Evolutionary conservation across 2,888 invertebrate genomes (phyloP), one percentile per base, ranked within the genome.

Genomic region (Aethes cnicana): DNA sequence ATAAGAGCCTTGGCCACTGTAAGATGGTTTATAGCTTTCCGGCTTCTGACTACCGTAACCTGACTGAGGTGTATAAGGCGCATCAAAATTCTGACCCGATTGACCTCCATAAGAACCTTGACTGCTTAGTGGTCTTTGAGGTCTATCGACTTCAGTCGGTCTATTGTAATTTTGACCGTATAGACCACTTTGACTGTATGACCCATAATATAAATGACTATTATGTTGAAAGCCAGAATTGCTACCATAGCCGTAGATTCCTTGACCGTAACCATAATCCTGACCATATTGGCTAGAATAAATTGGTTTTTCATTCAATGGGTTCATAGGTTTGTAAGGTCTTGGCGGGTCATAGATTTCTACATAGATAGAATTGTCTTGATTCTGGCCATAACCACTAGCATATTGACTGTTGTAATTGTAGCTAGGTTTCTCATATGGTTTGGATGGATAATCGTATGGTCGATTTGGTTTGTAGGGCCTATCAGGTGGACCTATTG

Each of bases 311-410:
- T 70, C 63, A 14, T 46, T 53, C 0, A 61, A 54, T 17, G 78
- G 78, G 18, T 54, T 66, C 20, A 57, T 59, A 25, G 68, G 79
- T 23, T 65, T 70, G 23, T 80, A 81, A 3, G 81, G 81, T 47
- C 79, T 72, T 1, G 84, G 84, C 3, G 87, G 88, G 48, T 88
- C 88, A 28, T 74, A 62, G 14, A 88, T 88, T 70, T 85, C 80
- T 0, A 87, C 69, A 33, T 84, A 72, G 25, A 87, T 73, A 0
- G 80, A 75, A 58, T 87, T 82, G 35, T 86, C 78, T 41, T 81
- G 72, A 39, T 66, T 73, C 47, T 72, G 73, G 1, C 80, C 82
- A 47, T 83, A 80, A 48, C 69, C 72, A 37, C 80, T 78, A 0
- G 84, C 78, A 47, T 77, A 84, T 56, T 85, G 83, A 43, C 72